Conservation (phyloP, 2,113 vertebrate species). For the Phyllostomus hastatus region DNA sequence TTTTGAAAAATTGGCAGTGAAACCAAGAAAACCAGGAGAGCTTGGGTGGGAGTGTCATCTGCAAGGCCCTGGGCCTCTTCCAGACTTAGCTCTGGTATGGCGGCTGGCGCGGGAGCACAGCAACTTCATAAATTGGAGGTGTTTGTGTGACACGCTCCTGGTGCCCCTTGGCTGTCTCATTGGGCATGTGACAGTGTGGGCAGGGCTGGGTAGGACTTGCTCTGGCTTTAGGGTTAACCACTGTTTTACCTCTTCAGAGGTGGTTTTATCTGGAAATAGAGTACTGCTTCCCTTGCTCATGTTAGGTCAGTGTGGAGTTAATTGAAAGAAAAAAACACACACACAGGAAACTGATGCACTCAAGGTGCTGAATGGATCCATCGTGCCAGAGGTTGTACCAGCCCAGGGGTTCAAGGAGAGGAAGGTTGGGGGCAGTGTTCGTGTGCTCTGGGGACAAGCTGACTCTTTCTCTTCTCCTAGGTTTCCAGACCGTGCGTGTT, state of each 20-base stretch:
- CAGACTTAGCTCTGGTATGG: neutral
- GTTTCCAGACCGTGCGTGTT: constrained; percentile 97
- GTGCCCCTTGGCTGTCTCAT: neutral
- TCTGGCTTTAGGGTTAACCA: neutral
- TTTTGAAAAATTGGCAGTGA: constrained; percentile 23
- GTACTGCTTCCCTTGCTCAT: neutral
- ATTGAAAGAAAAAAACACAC: neutral
- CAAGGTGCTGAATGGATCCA: neutral
- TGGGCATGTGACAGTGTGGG: too few species aligned
- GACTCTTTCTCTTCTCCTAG: constrained; percentile 75
- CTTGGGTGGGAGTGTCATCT: neutral
- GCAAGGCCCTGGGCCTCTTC: neutral
- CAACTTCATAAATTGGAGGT: neutral
- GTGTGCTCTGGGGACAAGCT: neutral
- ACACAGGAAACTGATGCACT: neutral
- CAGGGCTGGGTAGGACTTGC: neutral
- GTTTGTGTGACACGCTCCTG: neutral
- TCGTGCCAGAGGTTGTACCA: neutral
- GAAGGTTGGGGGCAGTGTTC: neutral
- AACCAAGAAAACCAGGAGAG: neutral
- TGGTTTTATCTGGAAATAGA: constrained; percentile 15
- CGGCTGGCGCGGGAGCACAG: neutral
- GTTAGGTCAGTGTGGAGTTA: neutral
- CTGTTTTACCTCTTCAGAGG: neutral
- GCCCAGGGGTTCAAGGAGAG: neutral